Conservation (phyloP, 1,140 invertebrate species). For the Galleria mellonella region DNA sequence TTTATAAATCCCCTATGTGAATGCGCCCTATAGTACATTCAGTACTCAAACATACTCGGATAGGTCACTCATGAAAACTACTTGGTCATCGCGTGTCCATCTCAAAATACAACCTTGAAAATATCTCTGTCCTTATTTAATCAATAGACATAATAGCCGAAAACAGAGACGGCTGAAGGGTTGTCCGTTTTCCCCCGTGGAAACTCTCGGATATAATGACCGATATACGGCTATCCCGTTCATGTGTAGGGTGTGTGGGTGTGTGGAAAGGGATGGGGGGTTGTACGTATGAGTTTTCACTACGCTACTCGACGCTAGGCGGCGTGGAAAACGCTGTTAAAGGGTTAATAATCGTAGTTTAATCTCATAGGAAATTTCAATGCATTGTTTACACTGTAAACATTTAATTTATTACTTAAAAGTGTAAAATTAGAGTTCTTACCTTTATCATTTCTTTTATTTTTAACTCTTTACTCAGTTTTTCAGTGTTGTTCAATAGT, state of each 20-base stretch:
- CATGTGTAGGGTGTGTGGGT: slow-evolving; percentile 56
- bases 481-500: too few species aligned
- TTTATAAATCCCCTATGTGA: not conserved
- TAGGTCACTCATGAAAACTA: slow-evolving; percentile 31
- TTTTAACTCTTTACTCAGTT: too few species aligned
- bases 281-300: slow-evolving; percentile 24
- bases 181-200: slow-evolving; percentile 53
- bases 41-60: slow-evolving; percentile 26
- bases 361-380: too few species aligned
- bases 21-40: too few species aligned
- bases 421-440: too few species aligned
- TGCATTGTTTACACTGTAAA: too few species aligned
- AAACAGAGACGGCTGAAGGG: slow-evolving; percentile 61
- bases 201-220: slow-evolving; percentile 43
- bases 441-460: too few species aligned
- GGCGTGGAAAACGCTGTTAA: slow-evolving; percentile 42
- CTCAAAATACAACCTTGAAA: slow-evolving; percentile 26
- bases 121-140: slow-evolving; percentile 48
- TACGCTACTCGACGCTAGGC: slow-evolving; percentile 64
- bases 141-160: slow-evolving; percentile 23
- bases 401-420: too few species aligned
- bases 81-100: slow-evolving; percentile 50
- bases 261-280: slow-evolving; percentile 55
- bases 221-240: slow-evolving; percentile 59
- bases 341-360: too few species aligned